Evolutionary conservation across 2,113 vertebrate species (phyloP), one percentile per base, ranked within the genome.

Genomic region (Artemisiospiza belli): DNA sequence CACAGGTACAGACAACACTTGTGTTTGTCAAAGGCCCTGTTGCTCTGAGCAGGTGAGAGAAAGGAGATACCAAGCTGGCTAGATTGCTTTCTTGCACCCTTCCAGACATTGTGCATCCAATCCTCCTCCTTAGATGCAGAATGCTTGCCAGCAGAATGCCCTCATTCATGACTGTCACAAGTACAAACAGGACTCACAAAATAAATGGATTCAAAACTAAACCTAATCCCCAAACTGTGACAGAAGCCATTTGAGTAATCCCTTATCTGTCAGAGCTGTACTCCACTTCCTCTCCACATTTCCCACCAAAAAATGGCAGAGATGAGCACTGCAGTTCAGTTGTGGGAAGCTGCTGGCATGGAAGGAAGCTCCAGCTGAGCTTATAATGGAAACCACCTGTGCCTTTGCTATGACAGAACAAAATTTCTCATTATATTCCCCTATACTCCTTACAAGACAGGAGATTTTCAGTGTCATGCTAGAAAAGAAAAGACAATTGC

Each of bases 331-430:
- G 61, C 23, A 68, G 63, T 83, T 90, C 68, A 91, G 51, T 70
- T 95, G 87, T 62, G 82, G 87, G 84, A 95, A 95, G 77, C 66
- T 95, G 91, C 70, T 96, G 91, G 77, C 87, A 91, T 73, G 61
- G 94, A 89, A 95, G 89, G 91, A 96, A 95, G 66, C 59, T 94
- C 94, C 91, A 94, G 90, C 91, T 80, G 93, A 91, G 93, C 39
- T 90, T 74, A 19, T 85, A 96, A 96, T 95, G 63, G 84, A 91
- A 97, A 95, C 78, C 90, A 95, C 59, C 81, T 80, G 91, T 23
- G 33, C 54, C 43, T 75, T 77, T 10, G 1, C 86, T 87, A 44
- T 17, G 55, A 73, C 43, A 94, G 67, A 85, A 91, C 28, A 94
- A 62, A 66, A 87, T 67, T 90, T 91, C 67, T 90, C 82, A 55